phyloP scores from a whole-genome alignment of 2,113 vertebrate species.

The Hiodon tergisus region DNA sequence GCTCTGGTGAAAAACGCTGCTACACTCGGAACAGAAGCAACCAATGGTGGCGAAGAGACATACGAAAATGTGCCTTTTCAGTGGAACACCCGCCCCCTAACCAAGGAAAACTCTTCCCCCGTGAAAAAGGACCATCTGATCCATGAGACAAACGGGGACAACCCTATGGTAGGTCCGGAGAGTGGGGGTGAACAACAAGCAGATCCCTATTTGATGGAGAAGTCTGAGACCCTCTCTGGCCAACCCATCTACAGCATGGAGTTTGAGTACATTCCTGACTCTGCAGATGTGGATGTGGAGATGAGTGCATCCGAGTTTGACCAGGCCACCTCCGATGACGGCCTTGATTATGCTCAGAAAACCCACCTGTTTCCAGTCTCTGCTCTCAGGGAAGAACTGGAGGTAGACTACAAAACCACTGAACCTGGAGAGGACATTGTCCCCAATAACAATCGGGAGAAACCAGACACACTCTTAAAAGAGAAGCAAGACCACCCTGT shows the following conservation, averaged over 20 bases:
- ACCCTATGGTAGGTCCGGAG: neutral
- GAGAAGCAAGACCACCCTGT: neutral
- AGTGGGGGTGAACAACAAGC: slow-evolving; percentile 25
- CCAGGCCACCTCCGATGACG: neutral
- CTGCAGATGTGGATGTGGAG: neutral
- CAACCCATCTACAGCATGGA: slow-evolving; percentile 19
- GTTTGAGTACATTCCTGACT: slow-evolving; percentile 36
- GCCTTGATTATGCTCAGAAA: neutral
- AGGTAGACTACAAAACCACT: neutral
- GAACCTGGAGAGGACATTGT: neutral
- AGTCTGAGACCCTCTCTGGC: neutral
- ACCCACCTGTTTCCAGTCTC: neutral
- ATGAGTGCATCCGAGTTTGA: neutral
- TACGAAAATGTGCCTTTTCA: slow-evolving; percentile 1
- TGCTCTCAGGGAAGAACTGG: slow-evolving; percentile 10
- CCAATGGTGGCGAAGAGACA: neutral
- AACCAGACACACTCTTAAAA: neutral
- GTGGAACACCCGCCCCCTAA: neutral
- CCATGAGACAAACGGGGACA: neutral
- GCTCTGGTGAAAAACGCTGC: slow-evolving; percentile 25
- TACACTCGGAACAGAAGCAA: neutral
- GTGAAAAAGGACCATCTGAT: neutral
- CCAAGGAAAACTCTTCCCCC: neutral
- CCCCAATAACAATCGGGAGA: neutral
- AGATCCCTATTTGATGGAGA: neutral